Evolutionary conservation across 2,888 invertebrate genomes (phyloP).

Genomic region (Acholoe squamosa): DNA sequence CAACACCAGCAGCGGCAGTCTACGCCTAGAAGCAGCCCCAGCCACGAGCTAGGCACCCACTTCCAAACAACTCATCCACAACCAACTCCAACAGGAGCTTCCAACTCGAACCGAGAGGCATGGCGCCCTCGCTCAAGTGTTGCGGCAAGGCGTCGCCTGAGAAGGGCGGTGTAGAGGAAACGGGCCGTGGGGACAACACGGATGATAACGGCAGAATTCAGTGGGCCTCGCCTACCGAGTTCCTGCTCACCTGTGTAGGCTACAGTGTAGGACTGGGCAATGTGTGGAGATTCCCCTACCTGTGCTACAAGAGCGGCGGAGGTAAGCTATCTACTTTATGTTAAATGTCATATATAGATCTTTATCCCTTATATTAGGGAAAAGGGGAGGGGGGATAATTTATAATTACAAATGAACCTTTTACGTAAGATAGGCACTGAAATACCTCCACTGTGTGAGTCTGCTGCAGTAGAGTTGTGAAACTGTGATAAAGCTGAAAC

Average conservation of each 20-base stretch:
- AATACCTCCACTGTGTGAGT: no score
- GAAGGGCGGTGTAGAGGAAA: slow-evolving; percentile 16
- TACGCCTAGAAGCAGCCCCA: neutral
- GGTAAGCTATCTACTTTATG: slow-evolving; percentile 61
- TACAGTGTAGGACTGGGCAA: slow-evolving; percentile 71
- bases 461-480: no score
- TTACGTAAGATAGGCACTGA: no score
- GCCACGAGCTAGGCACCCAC: neutral
- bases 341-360: neutral
- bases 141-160: neutral
- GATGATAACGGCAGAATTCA: slow-evolving; percentile 65
- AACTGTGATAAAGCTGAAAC: no score
- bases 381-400: no score
- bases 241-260: slow-evolving; percentile 70
- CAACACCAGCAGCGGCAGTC: neutral
- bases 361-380: no score
- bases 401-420: no score
- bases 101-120: neutral
- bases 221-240: slow-evolving; percentile 70
- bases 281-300: slow-evolving; percentile 62
- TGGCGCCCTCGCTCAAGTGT: slow-evolving; percentile 36
- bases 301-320: slow-evolving; percentile 66
- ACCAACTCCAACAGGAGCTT: neutral
- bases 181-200: neutral
- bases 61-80: neutral